Percentiles rank a stretch among this genome's conserved stretches.
phyloP scores from a whole-genome alignment of 2,113 vertebrate species.

The Neogobius melanostomus region DNA sequence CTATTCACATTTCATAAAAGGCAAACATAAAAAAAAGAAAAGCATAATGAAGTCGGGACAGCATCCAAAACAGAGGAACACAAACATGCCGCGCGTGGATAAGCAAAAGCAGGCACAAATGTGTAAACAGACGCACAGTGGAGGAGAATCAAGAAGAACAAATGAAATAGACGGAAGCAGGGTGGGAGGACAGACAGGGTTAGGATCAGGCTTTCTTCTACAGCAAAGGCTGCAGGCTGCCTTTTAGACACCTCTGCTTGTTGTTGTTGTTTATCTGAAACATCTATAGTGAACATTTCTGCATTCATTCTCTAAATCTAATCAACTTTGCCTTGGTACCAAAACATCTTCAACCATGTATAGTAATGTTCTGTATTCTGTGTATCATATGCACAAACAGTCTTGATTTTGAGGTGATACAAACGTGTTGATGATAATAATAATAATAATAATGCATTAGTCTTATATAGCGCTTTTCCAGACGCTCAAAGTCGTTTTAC shows the following conservation, averaged over 20 bases:
- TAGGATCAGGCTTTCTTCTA: conserved; percentile 3
- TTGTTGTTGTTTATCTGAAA: not conserved
- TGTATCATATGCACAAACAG: too few relatives aligned
- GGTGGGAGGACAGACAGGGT: conserved; percentile 35
- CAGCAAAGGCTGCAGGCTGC: conserved; percentile 18
- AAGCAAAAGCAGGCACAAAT: conserved; percentile 7
- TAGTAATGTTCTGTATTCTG: too few relatives aligned
- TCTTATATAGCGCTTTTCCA: too few relatives aligned
- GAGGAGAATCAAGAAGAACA: conserved; percentile 19
- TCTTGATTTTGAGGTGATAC: too few relatives aligned
- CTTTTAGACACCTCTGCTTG: conserved; percentile 32
- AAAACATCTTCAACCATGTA: too few relatives aligned
- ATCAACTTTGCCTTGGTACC: too few relatives aligned
- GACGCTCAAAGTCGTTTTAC: too few relatives aligned
- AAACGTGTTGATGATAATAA: too few relatives aligned
- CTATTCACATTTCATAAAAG: conserved; percentile 9
- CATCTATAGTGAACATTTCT: too few relatives aligned
- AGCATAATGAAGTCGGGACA: conserved; percentile 12
- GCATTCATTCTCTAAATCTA: too few relatives aligned
- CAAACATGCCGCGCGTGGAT: not conserved
- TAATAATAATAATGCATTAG: too few relatives aligned
- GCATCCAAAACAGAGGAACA: not conserved
- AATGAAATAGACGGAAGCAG: conserved; percentile 30
- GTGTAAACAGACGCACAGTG: not conserved
- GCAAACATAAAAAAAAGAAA: conserved; percentile 12